Evolutionary conservation across 2,797 vertebrate genomes (phyloP).

Genomic region (Myripristis jacobus): DNA sequence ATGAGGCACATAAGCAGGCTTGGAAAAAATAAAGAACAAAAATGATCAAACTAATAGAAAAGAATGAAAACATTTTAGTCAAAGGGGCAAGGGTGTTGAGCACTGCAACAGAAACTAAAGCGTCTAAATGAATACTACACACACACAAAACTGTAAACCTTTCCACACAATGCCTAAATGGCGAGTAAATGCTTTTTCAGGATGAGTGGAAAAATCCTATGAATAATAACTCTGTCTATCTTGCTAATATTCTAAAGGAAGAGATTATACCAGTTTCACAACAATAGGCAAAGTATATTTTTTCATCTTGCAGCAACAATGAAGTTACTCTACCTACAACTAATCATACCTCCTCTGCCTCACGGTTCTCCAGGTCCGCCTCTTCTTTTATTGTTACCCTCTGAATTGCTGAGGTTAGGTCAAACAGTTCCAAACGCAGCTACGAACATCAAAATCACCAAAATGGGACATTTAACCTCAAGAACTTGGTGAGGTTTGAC

Average conservation of each 20-base stretch:
- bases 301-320: too few species aligned
- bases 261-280: neutral
- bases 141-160: neutral
- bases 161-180: too few species aligned
- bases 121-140: neutral
- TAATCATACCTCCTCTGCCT: slow-evolving; percentile 51
- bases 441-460: slow-evolving; percentile 57
- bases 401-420: slow-evolving; percentile 69
- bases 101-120: neutral
- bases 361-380: slow-evolving; percentile 27
- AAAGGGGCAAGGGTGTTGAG: too few species aligned
- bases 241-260: neutral
- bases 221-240: neutral
- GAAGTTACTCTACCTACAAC: neutral
- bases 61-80: too few species aligned
- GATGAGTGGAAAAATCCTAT: neutral
- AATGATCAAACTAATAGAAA: slow-evolving; percentile 8
- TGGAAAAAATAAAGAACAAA: slow-evolving; percentile 73
- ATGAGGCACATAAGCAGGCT: slow-evolving; percentile 92
- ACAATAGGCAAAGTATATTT: too few species aligned
- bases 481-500: too few species aligned
- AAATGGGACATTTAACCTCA: neutral
- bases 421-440: slow-evolving; percentile 71
- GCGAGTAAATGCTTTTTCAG: too few species aligned
- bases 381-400: slow-evolving; percentile 67